Evolutionary conservation across 1,140 invertebrate species (phyloP), one percentile per base, ranked within the genome.

Genomic region (Cardiocondyla obscurior): DNA sequence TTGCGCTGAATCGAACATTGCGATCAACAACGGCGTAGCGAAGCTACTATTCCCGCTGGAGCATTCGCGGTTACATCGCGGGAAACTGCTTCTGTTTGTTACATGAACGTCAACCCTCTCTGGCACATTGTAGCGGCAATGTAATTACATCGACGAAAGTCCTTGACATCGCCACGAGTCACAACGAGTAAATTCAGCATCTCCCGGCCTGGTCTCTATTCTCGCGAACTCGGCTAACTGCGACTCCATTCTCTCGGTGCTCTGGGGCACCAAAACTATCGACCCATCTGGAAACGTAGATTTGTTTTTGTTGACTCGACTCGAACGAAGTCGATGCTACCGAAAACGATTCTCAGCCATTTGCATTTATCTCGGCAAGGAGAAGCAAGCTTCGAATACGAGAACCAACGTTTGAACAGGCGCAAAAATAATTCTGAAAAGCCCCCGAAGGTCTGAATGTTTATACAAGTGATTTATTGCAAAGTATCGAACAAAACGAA

Each of bases 61-160:
- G 49, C 53, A 70, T 69, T 65, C 22, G 69, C 16, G 19, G 62
- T 65, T 36, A 14, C 36, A 36, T 16, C 36, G 51, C 25, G 46
- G 44, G 55, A 51, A 74, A 81, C 64, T 39, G 33, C 6, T 30
- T 25, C 25, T 49, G 49, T 14, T 55, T 12, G 62, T 79, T 49
- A 69, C 64, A 25, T 10, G 10, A 44, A 28, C 30, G 39, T 19
- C 51, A 67, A 16, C 36, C 42, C 25, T 39, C 16, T 30, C 70
- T 44, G 79, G 2, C 46, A 33, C 36, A n/a, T n/a, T 83, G 60
- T 39, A 7, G 46, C 42, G 33, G 33, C 55, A 51, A 55, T 28
- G 42, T 81, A 60, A 84, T 82, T 77, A 85, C 72, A 83, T 70
- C 64, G 69, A 51, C 33, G 19, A 42, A 82, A 62, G 46, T 85